Evolutionary conservation across 2,888 invertebrate species (phyloP), one percentile per base, ranked within the genome.

Genomic region (Caenorhabditis becei): DNA sequence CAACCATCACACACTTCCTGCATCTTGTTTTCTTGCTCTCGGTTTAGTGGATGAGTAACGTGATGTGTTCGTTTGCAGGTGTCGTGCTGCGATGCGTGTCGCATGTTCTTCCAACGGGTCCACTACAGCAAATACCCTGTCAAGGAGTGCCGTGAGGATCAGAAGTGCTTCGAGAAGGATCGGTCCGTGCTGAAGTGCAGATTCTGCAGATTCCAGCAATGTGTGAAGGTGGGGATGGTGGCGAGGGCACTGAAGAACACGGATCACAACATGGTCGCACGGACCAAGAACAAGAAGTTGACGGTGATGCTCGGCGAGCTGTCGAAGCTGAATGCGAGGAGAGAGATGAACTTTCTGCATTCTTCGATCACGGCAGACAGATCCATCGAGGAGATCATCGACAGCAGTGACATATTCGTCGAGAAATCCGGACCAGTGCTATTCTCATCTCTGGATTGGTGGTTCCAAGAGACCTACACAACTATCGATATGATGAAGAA

Each of bases 141-240:
- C 18, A 47, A 47, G 10, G 47, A 47, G 47, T 47, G 47, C 18
- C 47, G 47, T 18, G 18, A 11, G 3, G 47, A 47, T 18, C n/a
- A 47, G 47, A 47, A n/a, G 18, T 47, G 47, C 18, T 20, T 47
- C 18, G 47, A 47, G 47, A 47, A 47, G 35, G 18, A 32, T 8
- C 18, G 20, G 18, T 28, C 54, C 8, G 26, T 51, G 16, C 44
- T 24, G 10, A 58, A 66, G 32, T 78, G 78, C 18, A 18, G 78
- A 24, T 63, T 24, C 20, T 78, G 78, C 28, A 71, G 78, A 3
- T 71, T 66, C 18, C 71, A 71, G 26, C 47, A 28, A 10, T 78
- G 78, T 28, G 28, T 78, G n/a, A 8, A 51, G 3, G 71, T 63
- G 10, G 71, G 65, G 41, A 66, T 79, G 72, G 54, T 18, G 11